A percentile compares a stretch with the other conserved stretches of the same genome.
phyloP scores from a whole-genome alignment of 2,888 invertebrate genomes.

The Apeira syringaria region DNA sequence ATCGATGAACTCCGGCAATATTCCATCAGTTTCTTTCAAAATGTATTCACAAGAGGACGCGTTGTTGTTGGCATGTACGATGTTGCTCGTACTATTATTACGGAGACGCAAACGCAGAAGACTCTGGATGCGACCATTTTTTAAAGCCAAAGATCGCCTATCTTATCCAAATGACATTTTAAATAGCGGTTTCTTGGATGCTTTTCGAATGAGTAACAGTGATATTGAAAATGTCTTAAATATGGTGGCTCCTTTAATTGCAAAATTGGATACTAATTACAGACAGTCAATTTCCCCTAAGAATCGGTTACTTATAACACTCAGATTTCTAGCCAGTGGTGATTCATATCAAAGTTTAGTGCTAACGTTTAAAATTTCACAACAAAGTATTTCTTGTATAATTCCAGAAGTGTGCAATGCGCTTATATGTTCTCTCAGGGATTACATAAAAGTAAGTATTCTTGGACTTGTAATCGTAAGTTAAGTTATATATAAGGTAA shows the following conservation, averaged over 20 bases:
- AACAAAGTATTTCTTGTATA: conserved; percentile 27
- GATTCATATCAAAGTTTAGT: conserved; percentile 30
- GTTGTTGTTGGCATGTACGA: conserved; percentile 34
- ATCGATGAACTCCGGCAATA: conserved; percentile 10
- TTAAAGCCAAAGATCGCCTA: conserved; percentile 27
- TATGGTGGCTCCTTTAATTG: conserved; percentile 33
- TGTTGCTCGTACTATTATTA: conserved; percentile 33
- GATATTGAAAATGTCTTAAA: conserved; percentile 33
- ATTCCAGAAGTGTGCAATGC: too few relatives aligned
- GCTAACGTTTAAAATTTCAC: conserved; percentile 30
- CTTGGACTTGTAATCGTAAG: conserved; percentile 7
- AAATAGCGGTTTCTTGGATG: conserved; percentile 15
- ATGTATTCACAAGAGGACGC: conserved; percentile 36
- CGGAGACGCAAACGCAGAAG: conserved; percentile 24
- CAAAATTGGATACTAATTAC: conserved; percentile 34
- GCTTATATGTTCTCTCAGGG: too few relatives aligned
- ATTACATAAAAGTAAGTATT: neutral
- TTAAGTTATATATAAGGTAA: conserved; percentile 16
- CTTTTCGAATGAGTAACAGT: conserved; percentile 28
- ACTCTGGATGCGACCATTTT: conserved; percentile 18
- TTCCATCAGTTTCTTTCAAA: conserved; percentile 33
- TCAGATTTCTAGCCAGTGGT: conserved; percentile 30
- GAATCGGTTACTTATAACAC: conserved; percentile 32
- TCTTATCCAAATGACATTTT: conserved; percentile 29
- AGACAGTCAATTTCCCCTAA: conserved; percentile 32